Evolutionary conservation across 2,888 invertebrate genomes (phyloP).

Genomic region (Phania funesta): DNA sequence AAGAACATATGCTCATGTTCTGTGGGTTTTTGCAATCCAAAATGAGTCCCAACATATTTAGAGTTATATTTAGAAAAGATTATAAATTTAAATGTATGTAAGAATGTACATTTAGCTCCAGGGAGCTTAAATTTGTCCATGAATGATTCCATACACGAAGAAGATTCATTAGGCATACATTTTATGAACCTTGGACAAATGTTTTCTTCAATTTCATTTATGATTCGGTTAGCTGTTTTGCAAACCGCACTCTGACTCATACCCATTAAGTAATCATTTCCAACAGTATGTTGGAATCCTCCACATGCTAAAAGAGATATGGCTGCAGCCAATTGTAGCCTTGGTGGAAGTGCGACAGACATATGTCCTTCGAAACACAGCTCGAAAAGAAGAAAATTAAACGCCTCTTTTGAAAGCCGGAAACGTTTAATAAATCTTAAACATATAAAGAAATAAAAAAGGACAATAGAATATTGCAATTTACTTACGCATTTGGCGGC

Average conservation of each 20-base stretch:
- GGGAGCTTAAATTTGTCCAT: conserved; percentile 29
- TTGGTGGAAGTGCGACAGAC: no score
- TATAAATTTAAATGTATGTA: background rate
- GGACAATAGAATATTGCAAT: background rate
- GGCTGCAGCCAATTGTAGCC: no score
- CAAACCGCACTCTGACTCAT: no score
- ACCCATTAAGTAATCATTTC: no score
- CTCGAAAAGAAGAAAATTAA: conserved; percentile 5
- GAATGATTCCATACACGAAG: conserved; percentile 3
- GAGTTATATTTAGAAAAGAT: background rate
- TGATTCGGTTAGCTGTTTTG: background rate
- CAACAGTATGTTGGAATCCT: no score
- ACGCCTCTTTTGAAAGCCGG: conserved; percentile 23
- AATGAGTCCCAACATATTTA: conserved; percentile 1
- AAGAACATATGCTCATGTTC: conserved; percentile 20
- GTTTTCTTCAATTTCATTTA: conserved; percentile 21
- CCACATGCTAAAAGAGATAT: no score
- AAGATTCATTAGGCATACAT: conserved; percentile 11
- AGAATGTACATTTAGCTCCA: conserved; percentile 18
- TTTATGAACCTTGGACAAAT: conserved; percentile 22
- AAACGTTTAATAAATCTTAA: conserved; percentile 24
- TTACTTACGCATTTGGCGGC: conserved; percentile 3
- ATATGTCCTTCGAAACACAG: no score
- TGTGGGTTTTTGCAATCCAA: conserved; percentile 9
- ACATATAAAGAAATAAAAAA: background rate